Evolutionary conservation across 2,888 invertebrate genomes (phyloP).

Genomic region (Trisateles emortualis): DNA sequence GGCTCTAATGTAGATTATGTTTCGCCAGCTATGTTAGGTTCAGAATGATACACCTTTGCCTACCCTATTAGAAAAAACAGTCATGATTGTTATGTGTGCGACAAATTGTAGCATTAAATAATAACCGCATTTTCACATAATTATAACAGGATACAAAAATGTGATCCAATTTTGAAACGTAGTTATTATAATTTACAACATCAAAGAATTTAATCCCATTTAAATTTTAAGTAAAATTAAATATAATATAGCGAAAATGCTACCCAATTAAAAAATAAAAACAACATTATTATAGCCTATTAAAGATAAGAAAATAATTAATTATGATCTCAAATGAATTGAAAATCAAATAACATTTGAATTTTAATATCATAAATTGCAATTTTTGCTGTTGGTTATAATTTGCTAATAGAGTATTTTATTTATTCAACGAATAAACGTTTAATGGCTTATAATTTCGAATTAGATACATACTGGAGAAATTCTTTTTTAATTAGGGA

Average conservation of each 20-base stretch:
- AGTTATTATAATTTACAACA: too few species aligned
- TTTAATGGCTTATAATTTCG: not conserved
- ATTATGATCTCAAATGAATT: constrained; percentile 9
- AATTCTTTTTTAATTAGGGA: constrained; percentile 12
- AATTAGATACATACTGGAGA: not conserved
- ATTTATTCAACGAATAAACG: constrained; percentile 1
- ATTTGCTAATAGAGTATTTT: constrained; percentile 11
- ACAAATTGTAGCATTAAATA: too few species aligned
- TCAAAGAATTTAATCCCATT: not conserved
- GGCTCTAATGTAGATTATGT: too few species aligned
- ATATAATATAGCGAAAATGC: not conserved
- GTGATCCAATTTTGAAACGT: too few species aligned
- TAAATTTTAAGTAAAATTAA: constrained; percentile 8
- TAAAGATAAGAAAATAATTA: constrained; percentile 9
- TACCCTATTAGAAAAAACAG: too few species aligned
- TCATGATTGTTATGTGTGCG: too few species aligned
- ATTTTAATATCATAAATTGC: constrained; percentile 17
- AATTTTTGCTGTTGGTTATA: constrained; percentile 13
- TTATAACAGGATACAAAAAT: too few species aligned
- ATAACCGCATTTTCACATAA: too few species aligned
- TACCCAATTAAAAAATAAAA: constrained; percentile 3
- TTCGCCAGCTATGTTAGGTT: too few species aligned
- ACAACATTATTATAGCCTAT: not conserved
- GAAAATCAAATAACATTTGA: constrained; percentile 17
- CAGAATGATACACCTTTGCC: too few species aligned